Base-by-base conservation (phyloP, 2,888 invertebrate genomes). In the Megaustenia siamemsis region DNA sequence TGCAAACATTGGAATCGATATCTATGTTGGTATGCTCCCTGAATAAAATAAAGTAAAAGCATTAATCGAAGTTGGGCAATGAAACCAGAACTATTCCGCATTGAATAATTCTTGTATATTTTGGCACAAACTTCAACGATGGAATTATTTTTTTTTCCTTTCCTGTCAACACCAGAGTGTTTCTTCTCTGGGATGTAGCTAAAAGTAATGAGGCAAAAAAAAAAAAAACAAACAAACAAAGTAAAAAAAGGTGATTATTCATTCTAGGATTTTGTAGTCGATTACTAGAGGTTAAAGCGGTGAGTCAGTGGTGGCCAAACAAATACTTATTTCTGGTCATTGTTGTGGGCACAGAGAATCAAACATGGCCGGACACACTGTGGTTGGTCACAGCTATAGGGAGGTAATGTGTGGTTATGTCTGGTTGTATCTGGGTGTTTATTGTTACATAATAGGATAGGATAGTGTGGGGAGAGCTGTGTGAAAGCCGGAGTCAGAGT, bases 271-370 rank as follows among this genome's bases (percentile, higher is more conserved):
- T 63, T 63, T 63, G 18, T 63, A 8, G n/a, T 63, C 1, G 32
- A 15, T 21, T 28, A 3, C 63, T 28, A 15, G 32, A 63, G 32
- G 63, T 63, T 32, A 63, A 28, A 4, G 4, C 63, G n/a, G 63
- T 63, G 63, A 63, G 63, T 63, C n/a, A 63, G 63, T 63, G 63
- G 32, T 4, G 32, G 63, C 63, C 63, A 63, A 63, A 63, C 32
- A 28, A 63, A 63, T 15, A 63, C 18, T 63, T 63, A 63, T 63
- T 63, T 63, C 63, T 63, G 63, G 32, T 5, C 32, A 63, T 63
- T 63, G 63, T 63, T 21, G 5, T 28, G 32, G 10, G 56, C 32
- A 32, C 28, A 32, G 63, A 32, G 63, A 32, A n/a, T 15, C 63
- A 63, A 63, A 21, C 4, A 4, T 10, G n/a, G n/a, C n/a, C 6